These are phyloP conservation scores for Hyperoplus lanceolatus DNA, from an alignment of 2,797 vertebrate genomes.

Conservation along the genomic window DNA sequence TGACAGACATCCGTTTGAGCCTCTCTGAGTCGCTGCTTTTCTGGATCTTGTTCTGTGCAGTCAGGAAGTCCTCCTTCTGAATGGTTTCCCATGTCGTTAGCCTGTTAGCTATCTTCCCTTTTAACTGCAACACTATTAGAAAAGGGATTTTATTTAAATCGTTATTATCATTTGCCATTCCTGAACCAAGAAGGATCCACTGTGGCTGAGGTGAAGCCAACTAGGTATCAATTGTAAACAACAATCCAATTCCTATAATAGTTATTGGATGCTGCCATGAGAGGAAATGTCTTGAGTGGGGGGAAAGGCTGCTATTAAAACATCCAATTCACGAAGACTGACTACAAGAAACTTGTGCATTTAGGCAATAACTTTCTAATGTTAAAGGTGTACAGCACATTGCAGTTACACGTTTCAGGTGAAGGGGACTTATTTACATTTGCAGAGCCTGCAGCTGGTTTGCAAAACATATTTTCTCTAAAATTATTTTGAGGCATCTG, in stretches of 20 bases:
- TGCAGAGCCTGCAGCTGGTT: too few species aligned
- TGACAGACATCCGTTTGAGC: slow-evolving; percentile 89
- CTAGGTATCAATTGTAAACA: neutral
- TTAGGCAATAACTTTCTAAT: neutral
- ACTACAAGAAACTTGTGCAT: neutral
- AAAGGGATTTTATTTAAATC: neutral
- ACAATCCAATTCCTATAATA: neutral
- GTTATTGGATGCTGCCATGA: neutral
- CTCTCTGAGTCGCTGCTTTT: slow-evolving; percentile 89
- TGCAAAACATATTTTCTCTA: too few species aligned
- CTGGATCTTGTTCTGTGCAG: slow-evolving; percentile 84
- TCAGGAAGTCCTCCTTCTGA: slow-evolving; percentile 91
- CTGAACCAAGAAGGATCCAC: neutral
- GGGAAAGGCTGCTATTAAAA: neutral
- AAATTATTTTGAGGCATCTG: too few species aligned
- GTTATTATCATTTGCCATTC: neutral
- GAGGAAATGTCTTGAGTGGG: neutral
- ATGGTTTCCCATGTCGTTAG: slow-evolving; percentile 92
- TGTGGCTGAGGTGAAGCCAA: neutral
- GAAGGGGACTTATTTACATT: too few species aligned
- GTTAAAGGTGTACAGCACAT: too few species aligned
- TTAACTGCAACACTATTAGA: slow-evolving; percentile 81
- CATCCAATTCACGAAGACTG: neutral
- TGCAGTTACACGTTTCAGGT: too few species aligned
- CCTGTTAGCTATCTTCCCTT: slow-evolving; percentile 76